Evolutionary conservation across 2,797 vertebrate genomes (phyloP), one percentile per base, ranked within the genome.

Genomic region (Adelosebastes latens): DNA sequence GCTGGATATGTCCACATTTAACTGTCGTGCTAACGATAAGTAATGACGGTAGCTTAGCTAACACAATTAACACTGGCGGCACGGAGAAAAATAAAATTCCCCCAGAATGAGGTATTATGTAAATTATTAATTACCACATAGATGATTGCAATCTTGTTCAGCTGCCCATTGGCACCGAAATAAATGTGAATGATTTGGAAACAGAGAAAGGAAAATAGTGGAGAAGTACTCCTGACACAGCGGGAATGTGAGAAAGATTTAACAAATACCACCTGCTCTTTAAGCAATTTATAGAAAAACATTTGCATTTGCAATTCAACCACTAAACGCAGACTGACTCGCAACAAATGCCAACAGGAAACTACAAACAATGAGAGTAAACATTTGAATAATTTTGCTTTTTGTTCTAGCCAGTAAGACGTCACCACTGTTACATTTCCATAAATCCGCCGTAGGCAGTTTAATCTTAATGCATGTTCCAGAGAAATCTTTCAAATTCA

Each of bases 81-180:
- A 56, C 72, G 42, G 88, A 79, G 73, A 76, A 85, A 90, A 86
- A 88, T 86, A 90, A 81, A 92, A 94, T 90, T 91, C 92, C 89
- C 90, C 82, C 68, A 77, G 87, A 93, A 91, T 90, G 55, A 94
- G 93, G 92, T 87, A 94, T 93, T 92, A 94, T 93, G 92, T 94
- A 90, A 95, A 95, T 95, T 92, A 95, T 94, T 94, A 92, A 96
- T 94, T 93, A 93, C 81, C 79, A 75, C 81, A 73, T 77, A 90
- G 88, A 93, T 88, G 80, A 93, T 91, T 81, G 90, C 88, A 92
- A 93, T 93, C 87, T 90, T 88, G 85, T 87, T 94, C 89, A 29
- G 86, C 83, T 93, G 88, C 91, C 87, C 88, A 87, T 68, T 92
- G 88, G 89, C 90, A 72, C 83, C 73, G 52, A 13, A 78, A 90